Evolutionary conservation across 2,888 invertebrate species (phyloP).

Genomic region (Lithophane semibrunnea): DNA sequence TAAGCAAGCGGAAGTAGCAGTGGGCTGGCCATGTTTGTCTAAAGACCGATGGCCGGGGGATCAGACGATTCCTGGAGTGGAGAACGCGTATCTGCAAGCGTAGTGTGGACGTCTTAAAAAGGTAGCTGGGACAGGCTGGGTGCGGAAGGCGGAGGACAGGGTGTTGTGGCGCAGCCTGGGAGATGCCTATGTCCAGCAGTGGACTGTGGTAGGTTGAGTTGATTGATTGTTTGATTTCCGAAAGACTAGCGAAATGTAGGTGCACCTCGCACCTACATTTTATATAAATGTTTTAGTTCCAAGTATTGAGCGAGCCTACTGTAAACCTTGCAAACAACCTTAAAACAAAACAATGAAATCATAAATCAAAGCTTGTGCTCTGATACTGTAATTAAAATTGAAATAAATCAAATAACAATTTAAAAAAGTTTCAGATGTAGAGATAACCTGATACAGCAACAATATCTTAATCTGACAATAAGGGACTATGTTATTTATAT

Average conservation of each 20-base stretch:
- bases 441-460: neutral
- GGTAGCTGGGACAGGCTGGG: neutral
- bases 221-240: neutral
- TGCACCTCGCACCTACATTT: too few relatives aligned
- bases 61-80: neutral
- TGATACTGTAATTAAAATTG: conserved; percentile 30
- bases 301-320: neutral
- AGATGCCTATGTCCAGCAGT: neutral
- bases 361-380: conserved; percentile 23
- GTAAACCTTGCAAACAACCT: neutral
- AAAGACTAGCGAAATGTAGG: too few relatives aligned
- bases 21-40: neutral
- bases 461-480: neutral
- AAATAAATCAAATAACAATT: conserved; percentile 17
- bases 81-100: neutral
- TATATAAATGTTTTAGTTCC: neutral
- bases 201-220: neutral
- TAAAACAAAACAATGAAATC: conserved; percentile 20
- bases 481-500: too few relatives aligned
- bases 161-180: neutral
- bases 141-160: neutral
- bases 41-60: neutral
- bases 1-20: neutral
- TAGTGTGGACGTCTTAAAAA: neutral
- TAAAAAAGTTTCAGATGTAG: neutral